phyloP scores from a whole-genome alignment of 1,140 invertebrate species.

The Sweltsa coloradensis region DNA sequence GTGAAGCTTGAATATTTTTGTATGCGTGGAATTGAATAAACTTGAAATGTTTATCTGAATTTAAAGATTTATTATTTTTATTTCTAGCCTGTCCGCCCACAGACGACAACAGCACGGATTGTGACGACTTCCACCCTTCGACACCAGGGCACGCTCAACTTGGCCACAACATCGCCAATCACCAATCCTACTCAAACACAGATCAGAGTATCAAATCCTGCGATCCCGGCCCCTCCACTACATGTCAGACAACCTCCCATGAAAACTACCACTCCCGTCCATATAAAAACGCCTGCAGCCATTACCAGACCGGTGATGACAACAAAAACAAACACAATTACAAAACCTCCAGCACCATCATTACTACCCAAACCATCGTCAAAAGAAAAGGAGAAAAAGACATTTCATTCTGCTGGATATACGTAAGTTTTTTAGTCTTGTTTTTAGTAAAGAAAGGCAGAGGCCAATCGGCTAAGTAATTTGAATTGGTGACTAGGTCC shows the following conservation, averaged over 20 bases:
- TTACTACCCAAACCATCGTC: conserved; percentile 27
- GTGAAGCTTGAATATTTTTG: too few species aligned
- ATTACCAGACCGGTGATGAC: not conserved
- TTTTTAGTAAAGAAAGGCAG: conserved; percentile 14
- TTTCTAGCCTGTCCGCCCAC: conserved; percentile 27
- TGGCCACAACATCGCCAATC: conserved; percentile 13
- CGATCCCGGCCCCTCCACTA: conserved; percentile 12
- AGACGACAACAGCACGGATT: conserved; percentile 20
- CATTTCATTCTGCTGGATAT: conserved; percentile 38
- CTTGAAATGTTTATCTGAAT: not conserved
- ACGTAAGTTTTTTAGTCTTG: conserved; percentile 27
- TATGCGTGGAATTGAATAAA: conserved; percentile 1
- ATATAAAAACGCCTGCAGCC: conserved; percentile 13
- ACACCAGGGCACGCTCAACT: too few species aligned
- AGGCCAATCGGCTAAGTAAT: too few species aligned
- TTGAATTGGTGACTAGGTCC: too few species aligned
- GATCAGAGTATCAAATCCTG: not conserved
- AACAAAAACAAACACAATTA: not conserved
- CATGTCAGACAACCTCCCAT: conserved; percentile 7
- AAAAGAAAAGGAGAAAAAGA: conserved; percentile 53
- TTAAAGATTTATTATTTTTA: not conserved
- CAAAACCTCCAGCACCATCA: conserved; percentile 23
- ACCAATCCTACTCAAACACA: conserved; percentile 3
- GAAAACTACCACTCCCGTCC: conserved; percentile 7
- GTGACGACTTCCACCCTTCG: conserved; percentile 24